Evolutionary conservation across 2,113 vertebrate species (phyloP).

Genomic region (Engraulis encrasicolus): DNA sequence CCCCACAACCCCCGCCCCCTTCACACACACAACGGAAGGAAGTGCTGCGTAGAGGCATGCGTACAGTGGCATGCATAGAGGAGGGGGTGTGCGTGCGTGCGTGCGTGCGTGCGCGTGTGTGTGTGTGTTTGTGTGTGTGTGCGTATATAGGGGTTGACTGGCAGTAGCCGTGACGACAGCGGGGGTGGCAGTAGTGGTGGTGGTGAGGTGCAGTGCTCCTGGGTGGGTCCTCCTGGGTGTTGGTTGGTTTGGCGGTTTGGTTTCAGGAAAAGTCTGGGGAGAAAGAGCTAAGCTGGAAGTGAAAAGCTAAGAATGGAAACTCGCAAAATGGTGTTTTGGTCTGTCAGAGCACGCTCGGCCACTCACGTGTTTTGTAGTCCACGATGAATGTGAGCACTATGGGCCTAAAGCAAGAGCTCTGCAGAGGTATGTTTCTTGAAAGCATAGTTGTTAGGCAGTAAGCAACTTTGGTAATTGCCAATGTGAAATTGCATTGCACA

Average conservation of each 20-base stretch:
- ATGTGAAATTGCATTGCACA: too few species aligned
- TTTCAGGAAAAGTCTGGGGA: not conserved
- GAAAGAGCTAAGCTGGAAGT: not conserved
- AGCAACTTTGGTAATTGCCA: not conserved
- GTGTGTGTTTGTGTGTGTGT: too few species aligned
- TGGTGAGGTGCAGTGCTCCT: too few species aligned
- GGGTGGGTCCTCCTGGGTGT: constrained; percentile 8
- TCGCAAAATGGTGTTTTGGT: not conserved
- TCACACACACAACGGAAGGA: constrained; percentile 52
- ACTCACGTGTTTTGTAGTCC: not conserved
- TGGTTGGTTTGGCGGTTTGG: not conserved
- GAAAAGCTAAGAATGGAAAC: constrained; percentile 8
- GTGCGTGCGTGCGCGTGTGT: too few species aligned
- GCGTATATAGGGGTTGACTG: too few species aligned
- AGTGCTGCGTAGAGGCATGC: constrained; percentile 23
- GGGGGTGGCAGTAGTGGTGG: not conserved
- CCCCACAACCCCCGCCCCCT: constrained; percentile 51
- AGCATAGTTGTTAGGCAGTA: not conserved
- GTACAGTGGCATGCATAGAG: constrained; percentile 23
- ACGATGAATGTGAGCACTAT: not conserved
- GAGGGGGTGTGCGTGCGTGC: too few species aligned
- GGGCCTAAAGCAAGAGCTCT: not conserved
- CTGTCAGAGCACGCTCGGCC: too few species aligned
- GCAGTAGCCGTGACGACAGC: too few species aligned
- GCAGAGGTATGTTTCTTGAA: not conserved